Base-by-base conservation (phyloP, 2,888 invertebrate genomes). In the Heliothis peltigera region DNA sequence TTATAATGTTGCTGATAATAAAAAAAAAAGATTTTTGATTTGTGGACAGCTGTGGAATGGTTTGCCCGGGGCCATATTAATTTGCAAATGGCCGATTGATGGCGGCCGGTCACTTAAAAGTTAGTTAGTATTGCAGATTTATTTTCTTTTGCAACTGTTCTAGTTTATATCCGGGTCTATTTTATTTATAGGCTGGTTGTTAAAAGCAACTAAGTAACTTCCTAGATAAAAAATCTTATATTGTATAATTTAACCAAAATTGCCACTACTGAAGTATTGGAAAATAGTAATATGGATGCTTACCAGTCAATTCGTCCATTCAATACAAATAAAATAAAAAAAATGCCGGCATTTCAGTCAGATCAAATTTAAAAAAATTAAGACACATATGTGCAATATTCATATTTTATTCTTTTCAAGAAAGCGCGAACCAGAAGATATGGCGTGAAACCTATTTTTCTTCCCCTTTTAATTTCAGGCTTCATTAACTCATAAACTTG, bases 381-480 rank as follows among this genome's bases (percentile, higher is more conserved):
- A 32, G 7, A 32, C 0, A 15, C 35, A 35, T 35, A 3, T 21
- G 17, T 12, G 1, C n/a, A 60, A 59, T 15, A 17, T n/a, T 25
- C 43, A 10, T 43, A 18, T 61, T 18, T 47, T 35, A 59, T 42
- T 57, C 21, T 43, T 66, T 53, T 52, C 19, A 58, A 28, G 19
- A 22, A 61, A 43, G 10, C 46, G 55, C 35, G 25, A 28, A 18
- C 57, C 22, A 57, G 28, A 39, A 68, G 53, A 64, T 65, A 32
- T 52, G 22, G 39, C 39, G n/a, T 68, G 48, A 53, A 47, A 48
- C 62, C 55, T 47, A 64, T 62, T 67, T 54, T 42, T 21, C 47
- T 55, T 67, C 74, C 77, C 78, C 78, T 78, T 79, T 74, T 74
- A 78, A 79, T 79, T 79, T 78, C 74, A 70, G 62, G 70, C 70